phyloP scores from a whole-genome alignment of 1,140 invertebrate genomes.

The Eueides isabella region DNA sequence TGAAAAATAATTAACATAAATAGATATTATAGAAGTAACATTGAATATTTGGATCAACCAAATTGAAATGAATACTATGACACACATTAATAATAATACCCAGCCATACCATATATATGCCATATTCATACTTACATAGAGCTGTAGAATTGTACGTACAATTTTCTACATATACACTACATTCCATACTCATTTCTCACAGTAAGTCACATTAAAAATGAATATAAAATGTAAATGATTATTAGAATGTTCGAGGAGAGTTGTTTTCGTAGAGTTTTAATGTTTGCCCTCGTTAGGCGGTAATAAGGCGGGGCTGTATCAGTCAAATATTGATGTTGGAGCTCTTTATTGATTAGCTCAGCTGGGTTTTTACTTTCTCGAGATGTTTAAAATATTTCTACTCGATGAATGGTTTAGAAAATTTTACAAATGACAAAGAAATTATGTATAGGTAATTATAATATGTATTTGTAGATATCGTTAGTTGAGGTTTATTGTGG shows the following conservation, averaged over 20 bases:
- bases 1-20: too few species aligned
- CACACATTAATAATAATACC: too few species aligned
- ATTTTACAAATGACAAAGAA: background rate
- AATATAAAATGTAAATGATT: conserved; percentile 6
- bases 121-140: too few species aligned
- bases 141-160: too few species aligned
- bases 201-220: background rate
- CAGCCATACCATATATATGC: too few species aligned
- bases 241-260: conserved; percentile 24
- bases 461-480: too few species aligned
- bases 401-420: background rate
- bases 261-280: conserved; percentile 43
- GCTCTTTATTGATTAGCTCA: conserved; percentile 42
- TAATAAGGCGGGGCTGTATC: conserved; percentile 47
- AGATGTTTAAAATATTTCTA: conserved; percentile 14
- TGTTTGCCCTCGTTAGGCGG: conserved; percentile 47
- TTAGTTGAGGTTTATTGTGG: too few species aligned
- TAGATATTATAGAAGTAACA: too few species aligned
- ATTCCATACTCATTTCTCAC: background rate
- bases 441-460: too few species aligned
- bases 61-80: too few species aligned
- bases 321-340: conserved; percentile 49
- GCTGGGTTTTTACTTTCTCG: conserved; percentile 17
- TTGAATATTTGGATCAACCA: too few species aligned
- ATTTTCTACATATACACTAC: too few species aligned